Base-by-base conservation (phyloP, 1,140 invertebrate genomes). In the Brachionus rubens region DNA sequence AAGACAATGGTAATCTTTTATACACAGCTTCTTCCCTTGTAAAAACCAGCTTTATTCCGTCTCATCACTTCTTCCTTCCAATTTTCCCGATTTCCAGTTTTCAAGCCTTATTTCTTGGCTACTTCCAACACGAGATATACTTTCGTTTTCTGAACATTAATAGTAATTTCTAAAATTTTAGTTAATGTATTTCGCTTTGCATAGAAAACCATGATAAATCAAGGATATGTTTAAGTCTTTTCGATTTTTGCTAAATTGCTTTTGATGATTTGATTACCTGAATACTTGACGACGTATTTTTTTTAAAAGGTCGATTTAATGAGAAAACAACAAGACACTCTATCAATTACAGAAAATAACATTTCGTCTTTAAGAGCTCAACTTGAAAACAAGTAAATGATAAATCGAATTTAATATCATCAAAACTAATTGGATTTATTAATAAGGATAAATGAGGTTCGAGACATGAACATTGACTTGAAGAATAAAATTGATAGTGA, bases 291-390 rank as follows among this genome's bases (percentile, higher is more conserved):
- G 6, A 48, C 19, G 12, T 50, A 16, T 50, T 26, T 1, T 40
- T 10, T 48, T 28, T n/a, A 4, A 10, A 19, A 72, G 68, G 28
- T 72, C 16, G 68, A 72, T 40, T 24, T 72, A 10, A 50, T 72
- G 26, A 33, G 28, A 19, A 72, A 50, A 10, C 68, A 72, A 9
- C 26, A 72, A 0, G 46, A 72, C 5, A 26, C 46, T 3, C 10
- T 72, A 16, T 19, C 33, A 19, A 10, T 36, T 28, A 72, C 68
- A 30, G 68, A 72, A 33, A 72, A 72, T 30, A 24, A 72, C 28
- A 2, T 72, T 14, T 19, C 46, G 6, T 0, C 16, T 10, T 21
- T 54, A n/a, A 30, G 24, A 54, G 9, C 46, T 14, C 14, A 21
- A n/a, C 28, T 50, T 26, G 68, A 48, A 40, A 48, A 72, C 46